Evolutionary conservation across 2,113 vertebrate species (phyloP), one percentile per base, ranked within the genome.

Genomic region (Etheostoma cragini): DNA sequence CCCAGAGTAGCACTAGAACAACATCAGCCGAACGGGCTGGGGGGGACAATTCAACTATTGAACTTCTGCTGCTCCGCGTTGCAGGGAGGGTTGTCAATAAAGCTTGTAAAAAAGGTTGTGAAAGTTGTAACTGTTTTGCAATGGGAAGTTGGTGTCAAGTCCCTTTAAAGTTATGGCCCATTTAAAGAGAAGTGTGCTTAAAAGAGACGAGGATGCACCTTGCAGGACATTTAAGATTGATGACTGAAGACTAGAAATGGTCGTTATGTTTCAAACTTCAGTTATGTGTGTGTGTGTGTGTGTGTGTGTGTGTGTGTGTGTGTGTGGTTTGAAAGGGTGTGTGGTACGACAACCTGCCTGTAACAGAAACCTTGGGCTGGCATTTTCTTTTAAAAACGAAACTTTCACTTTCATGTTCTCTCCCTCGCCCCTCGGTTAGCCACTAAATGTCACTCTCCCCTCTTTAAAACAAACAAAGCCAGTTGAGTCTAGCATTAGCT

Each of bases 381-480:
- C 84, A 84, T 92, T 90, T 92, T 89, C 84, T 81, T 83, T 91
- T 91, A 73, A 78, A 93, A 87, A 88, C 17, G 82, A 90, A 90
- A 92, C 83, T 90, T 93, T 92, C 70, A 69, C 90, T 93, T 94
- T 94, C 86, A 93, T 92, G 88, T 92, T 88, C 85, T 56, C 85
- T 84, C 84, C 75, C 84, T 89, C 81, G 88, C 89, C 88, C 86
- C 87, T 88, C 4, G 93, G 93, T 92, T 90, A 90, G 89, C 93
- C 93, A 78, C 93, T 92, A 94, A 94, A 92, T 91, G 90, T 91
- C 91, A 89, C 87, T 90, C 88, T 87, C 68, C 86, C 57, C 89
- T 89, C 78, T 93, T 91, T 84, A 94, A 93, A 93, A 93, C 89
- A 94, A 94, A 94, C 92, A 93, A 76, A 88, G 81, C 79, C 76